Evolutionary conservation across 1,140 invertebrate genomes (phyloP).

Genomic region (Zaprionus africanus): DNA sequence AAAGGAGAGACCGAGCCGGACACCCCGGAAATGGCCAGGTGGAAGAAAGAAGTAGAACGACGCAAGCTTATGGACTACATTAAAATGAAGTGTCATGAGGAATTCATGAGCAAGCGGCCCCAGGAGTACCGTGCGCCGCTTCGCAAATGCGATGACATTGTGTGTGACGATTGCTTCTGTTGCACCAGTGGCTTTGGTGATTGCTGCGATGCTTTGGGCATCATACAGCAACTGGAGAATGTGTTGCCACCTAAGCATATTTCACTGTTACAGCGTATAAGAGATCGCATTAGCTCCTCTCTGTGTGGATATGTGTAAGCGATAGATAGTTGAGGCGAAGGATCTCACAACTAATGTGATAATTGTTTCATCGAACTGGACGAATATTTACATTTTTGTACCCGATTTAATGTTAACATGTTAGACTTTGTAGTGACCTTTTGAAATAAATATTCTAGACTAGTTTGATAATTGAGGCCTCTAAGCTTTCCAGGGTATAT

Average conservation of each 20-base stretch:
- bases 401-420: no score
- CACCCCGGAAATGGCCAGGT: constrained; percentile 41
- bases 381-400: no score
- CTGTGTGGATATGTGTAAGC: neutral
- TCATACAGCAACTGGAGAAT: constrained; percentile 42
- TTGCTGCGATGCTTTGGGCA: constrained; percentile 38
- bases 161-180: constrained; percentile 33
- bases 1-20: constrained; percentile 29
- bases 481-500: no score
- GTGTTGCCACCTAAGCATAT: neutral
- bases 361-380: no score
- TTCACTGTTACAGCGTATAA: neutral
- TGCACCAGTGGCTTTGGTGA: constrained; percentile 8
- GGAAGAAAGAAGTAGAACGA: constrained; percentile 34
- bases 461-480: neutral
- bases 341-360: no score
- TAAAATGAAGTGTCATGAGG: constrained; percentile 36
- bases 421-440: neutral
- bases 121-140: neutral
- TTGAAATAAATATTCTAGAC: neutral
- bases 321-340: neutral
- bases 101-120: constrained; percentile 20
- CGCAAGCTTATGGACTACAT: constrained; percentile 46
- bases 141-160: constrained; percentile 42
- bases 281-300: neutral